These are phyloP conservation scores for Caradrina clavipalpis DNA, from an alignment of 2,888 invertebrate genomes.

Conservation along the genomic window DNA sequence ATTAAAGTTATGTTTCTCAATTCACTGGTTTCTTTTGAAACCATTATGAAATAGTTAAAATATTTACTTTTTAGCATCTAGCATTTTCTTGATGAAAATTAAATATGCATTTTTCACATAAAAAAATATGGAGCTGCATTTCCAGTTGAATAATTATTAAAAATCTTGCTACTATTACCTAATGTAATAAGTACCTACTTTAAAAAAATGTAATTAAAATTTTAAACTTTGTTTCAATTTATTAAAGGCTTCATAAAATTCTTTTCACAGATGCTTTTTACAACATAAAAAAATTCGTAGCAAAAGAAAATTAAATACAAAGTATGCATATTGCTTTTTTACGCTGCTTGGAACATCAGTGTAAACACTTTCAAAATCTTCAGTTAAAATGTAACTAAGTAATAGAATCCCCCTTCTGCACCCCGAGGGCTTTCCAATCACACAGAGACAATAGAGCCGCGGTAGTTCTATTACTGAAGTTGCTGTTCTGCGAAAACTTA, in stretches of 20 bases:
- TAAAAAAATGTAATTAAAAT: neutral
- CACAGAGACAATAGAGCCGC: slow-evolving; percentile 31
- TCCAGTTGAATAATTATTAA: neutral
- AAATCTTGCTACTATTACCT: neutral
- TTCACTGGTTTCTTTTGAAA: neutral
- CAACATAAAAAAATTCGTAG: neutral
- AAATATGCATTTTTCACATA: slow-evolving; percentile 1
- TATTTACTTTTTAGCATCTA: slow-evolving; percentile 11
- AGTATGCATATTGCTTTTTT: slow-evolving; percentile 7
- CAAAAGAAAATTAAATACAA: slow-evolving; percentile 7
- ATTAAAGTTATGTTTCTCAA: slow-evolving; percentile 1
- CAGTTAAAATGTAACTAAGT: slow-evolving; percentile 29
- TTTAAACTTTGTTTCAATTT: slow-evolving; percentile 6
- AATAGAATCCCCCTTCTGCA: slow-evolving; percentile 4
- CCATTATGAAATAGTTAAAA: neutral
- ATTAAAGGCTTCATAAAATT: neutral
- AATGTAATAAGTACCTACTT: neutral
- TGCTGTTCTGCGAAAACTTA: slow-evolving; percentile 32
- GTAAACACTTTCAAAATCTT: slow-evolving; percentile 9
- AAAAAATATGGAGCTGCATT: neutral
- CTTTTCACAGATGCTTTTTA: slow-evolving; percentile 5
- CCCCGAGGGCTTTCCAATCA: slow-evolving; percentile 30
- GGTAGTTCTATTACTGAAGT: slow-evolving; percentile 8
- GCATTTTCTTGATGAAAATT: slow-evolving; percentile 14
- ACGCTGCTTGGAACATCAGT: neutral